phyloP scores from a whole-genome alignment of 1,140 invertebrate genomes.

The Drosophila kurseongensis region DNA sequence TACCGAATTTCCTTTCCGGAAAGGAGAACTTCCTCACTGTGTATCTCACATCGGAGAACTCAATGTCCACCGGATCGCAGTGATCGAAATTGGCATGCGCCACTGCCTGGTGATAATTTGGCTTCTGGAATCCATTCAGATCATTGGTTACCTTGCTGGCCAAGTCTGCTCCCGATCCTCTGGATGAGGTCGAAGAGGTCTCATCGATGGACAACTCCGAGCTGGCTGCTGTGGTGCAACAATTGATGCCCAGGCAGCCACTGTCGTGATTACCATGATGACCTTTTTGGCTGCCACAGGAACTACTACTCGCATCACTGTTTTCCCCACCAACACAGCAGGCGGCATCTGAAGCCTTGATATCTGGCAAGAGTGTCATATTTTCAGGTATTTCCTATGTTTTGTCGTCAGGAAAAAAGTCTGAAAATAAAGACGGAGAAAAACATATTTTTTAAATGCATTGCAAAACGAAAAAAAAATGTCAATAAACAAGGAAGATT shows the following conservation, averaged over 20 bases:
- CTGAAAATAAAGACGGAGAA: conserved; percentile 22
- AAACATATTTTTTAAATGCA: conserved; percentile 1
- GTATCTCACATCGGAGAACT: conserved; percentile 88
- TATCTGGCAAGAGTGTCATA: conserved; percentile 82
- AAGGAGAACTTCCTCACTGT: conserved; percentile 85
- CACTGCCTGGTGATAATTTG: conserved; percentile 44
- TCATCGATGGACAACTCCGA: conserved; percentile 77
- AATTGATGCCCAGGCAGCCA: conserved; percentile 68
- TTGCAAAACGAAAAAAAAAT: background rate
- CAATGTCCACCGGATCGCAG: conserved; percentile 86
- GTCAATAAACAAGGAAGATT: background rate
- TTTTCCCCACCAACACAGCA: conserved; percentile 56
- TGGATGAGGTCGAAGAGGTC: conserved; percentile 54
- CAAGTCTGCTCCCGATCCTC: conserved; percentile 11
- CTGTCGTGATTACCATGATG: conserved; percentile 22
- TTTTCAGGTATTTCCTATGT: background rate
- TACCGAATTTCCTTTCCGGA: conserved; percentile 78
- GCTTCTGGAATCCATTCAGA: conserved; percentile 45
- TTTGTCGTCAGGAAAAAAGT: background rate
- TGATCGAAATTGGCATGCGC: conserved; percentile 72
- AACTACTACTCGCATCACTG: conserved; percentile 49
- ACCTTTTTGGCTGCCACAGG: conserved; percentile 31
- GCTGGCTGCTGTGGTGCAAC: conserved; percentile 67
- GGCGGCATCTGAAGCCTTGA: conserved; percentile 67
- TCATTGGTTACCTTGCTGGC: conserved; percentile 68